Evolutionary conservation across 2,113 vertebrate species (phyloP), one percentile per base, ranked within the genome.

Genomic region (Glareola pratincola): DNA sequence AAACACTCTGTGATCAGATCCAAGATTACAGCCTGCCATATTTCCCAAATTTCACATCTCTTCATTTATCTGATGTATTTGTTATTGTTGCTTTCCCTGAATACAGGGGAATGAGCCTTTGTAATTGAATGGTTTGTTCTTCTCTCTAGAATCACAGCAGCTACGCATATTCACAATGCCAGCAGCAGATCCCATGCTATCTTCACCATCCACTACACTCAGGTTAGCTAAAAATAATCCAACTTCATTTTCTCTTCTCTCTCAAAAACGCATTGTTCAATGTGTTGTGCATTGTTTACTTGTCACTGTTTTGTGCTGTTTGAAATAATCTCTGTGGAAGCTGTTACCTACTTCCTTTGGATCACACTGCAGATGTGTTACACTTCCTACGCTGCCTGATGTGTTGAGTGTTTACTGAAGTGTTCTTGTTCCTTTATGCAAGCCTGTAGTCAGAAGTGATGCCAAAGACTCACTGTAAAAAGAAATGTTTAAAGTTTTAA

Each of bases 131-230:
- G 45, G 11, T 93, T 91, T 94, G 29, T 80, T 94, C 34, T 93
- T 96, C 18, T 92, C 74, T 74, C 63, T 93, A 99, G 99, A 96
- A 99, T 99, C 96, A 99, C 99, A 7, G 99, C 99, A 80, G 98
- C 99, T 71, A 99, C 99, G 8, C 99, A 99, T 80, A 97, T 99
- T 97, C 99, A 99, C 12, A 99, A 99, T 41, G 98, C 99, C 96
- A 99, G 99, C 98, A 99, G 99, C 97, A 98, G 99, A 94, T 99
- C 99, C 56, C 99, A 99, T 72, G 99, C 99, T 96, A 99, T 99
- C 98, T 99, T 99, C 97, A 99, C 99, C 66, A 99, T 99, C 97
- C 98, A 99, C 95, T 99, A 99, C 96, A 99, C 99, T 34, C 99
- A 99, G 99, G 99, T 99, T 95, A 74, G 96, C 92, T 73, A 88